A percentile compares a stretch with the other conserved stretches of the same genome.
phyloP scores from a whole-genome alignment of 2,888 invertebrate genomes.

The Sinopyrophorus schimmeli region DNA sequence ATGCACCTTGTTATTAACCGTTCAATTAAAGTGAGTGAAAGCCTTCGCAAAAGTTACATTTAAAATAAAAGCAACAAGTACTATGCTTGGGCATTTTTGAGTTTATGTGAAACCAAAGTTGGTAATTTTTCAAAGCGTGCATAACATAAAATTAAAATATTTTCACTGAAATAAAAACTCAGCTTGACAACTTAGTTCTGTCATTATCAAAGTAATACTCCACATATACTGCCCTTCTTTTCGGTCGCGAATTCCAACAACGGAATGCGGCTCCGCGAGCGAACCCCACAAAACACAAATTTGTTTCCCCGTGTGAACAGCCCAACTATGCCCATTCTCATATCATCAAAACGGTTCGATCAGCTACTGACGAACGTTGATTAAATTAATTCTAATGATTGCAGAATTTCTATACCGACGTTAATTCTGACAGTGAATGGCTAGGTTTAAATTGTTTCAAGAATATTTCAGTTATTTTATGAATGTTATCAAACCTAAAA shows the following conservation, averaged over 20 bases:
- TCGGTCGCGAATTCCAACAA: conserved; percentile 32
- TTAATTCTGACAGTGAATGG: conserved; percentile 20
- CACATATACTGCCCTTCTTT: conserved; percentile 19
- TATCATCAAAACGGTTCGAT: conserved; percentile 20
- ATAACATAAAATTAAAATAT: no score
- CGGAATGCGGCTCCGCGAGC: conserved; percentile 31
- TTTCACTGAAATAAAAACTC: no score
- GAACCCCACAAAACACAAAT: conserved; percentile 33
- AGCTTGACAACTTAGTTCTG: conserved; percentile 17
- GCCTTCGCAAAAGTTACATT: no score
- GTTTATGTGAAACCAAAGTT: no score
- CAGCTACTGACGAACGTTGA: conserved; percentile 17
- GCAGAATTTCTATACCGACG: conserved; percentile 23
- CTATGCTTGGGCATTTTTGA: no score
- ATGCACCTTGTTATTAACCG: no score
- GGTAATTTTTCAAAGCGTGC: no score
- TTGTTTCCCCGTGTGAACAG: conserved; percentile 35
- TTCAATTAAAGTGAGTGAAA: no score
- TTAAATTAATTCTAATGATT: conserved; percentile 17
- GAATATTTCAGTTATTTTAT: conserved; percentile 20
- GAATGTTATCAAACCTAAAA: conserved; percentile 19
- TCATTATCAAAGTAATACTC: conserved; percentile 15
- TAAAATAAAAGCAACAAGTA: no score
- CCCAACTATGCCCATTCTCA: conserved; percentile 25
- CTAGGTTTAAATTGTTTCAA: conserved; percentile 16